These are phyloP conservation scores for Pachypeltis micranthus DNA, from an alignment of 1,140 invertebrate genomes.

Conservation along the genomic window DNA sequence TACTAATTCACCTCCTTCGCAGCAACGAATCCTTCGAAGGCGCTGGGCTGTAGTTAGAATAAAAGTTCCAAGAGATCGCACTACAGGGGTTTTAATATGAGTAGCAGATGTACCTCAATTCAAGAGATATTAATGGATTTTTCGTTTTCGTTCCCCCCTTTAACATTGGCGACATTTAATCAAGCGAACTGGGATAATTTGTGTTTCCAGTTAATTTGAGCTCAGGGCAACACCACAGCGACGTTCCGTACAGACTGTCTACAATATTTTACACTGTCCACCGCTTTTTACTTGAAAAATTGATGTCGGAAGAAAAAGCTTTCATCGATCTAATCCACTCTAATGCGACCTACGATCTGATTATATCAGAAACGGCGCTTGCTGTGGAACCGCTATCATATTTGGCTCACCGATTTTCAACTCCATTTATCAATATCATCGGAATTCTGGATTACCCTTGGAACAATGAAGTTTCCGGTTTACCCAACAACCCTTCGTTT, in stretches of 20 bases:
- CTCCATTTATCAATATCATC: neutral
- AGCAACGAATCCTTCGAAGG: too few relatives aligned
- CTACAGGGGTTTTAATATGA: too few relatives aligned
- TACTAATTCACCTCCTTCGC: too few relatives aligned
- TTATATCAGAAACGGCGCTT: neutral
- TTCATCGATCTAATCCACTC: neutral
- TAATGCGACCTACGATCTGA: neutral
- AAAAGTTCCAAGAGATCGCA: too few relatives aligned
- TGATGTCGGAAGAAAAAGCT: neutral
- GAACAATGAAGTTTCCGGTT: neutral
- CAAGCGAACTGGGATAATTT: too few relatives aligned
- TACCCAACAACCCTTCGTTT: constrained; percentile 17
- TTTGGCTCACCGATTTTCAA: neutral
- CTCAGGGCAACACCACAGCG: too few relatives aligned
- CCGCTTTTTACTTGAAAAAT: neutral
- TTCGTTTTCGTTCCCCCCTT: too few relatives aligned
- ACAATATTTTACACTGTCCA: neutral
- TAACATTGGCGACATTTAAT: too few relatives aligned
- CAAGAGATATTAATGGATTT: too few relatives aligned
- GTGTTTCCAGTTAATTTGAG: too few relatives aligned
- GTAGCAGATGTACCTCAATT: too few relatives aligned
- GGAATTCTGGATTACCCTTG: neutral
- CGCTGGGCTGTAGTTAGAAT: too few relatives aligned
- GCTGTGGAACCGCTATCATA: neutral
- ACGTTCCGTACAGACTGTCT: neutral